phyloP scores from a whole-genome alignment of 2,797 vertebrate species.

The Pteropus rufus region DNA sequence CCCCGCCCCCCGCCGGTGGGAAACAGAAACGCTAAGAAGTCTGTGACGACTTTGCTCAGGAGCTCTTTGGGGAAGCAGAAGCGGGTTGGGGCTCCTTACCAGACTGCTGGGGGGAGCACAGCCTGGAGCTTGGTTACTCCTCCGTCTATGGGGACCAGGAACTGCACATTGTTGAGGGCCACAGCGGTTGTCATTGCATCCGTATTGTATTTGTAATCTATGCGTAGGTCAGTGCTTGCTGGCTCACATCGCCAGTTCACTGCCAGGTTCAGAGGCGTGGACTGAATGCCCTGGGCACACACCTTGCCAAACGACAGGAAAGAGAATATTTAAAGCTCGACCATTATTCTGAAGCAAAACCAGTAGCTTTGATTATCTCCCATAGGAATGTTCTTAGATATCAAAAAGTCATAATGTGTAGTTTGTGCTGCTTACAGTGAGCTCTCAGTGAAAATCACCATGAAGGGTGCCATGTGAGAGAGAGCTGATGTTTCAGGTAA shows the following conservation, averaged over 20 bases:
- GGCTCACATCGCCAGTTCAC: conserved; percentile 95
- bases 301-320: conserved; percentile 86
- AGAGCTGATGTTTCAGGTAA: not conserved
- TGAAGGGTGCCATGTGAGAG: not conserved
- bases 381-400: not conserved
- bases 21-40: not conserved
- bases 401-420: not conserved
- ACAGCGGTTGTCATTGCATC: conserved; percentile 92
- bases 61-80: not conserved
- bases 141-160: conserved; percentile 93
- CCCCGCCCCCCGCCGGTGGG: not conserved
- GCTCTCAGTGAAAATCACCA: not conserved
- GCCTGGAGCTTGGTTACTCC: conserved; percentile 93
- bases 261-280: conserved; percentile 96
- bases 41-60: not conserved
- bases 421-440: not conserved
- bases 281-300: conserved; percentile 94
- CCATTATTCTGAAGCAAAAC: not conserved
- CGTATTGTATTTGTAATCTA: conserved; percentile 97
- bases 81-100: conserved; percentile 82
- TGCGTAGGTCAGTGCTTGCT: conserved; percentile 93
- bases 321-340: conserved; percentile 27
- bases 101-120: conserved; percentile 95
- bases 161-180: conserved; percentile 96
- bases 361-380: not conserved